phyloP scores from a whole-genome alignment of 2,797 vertebrate species.

The Hipposideros larvatus region DNA sequence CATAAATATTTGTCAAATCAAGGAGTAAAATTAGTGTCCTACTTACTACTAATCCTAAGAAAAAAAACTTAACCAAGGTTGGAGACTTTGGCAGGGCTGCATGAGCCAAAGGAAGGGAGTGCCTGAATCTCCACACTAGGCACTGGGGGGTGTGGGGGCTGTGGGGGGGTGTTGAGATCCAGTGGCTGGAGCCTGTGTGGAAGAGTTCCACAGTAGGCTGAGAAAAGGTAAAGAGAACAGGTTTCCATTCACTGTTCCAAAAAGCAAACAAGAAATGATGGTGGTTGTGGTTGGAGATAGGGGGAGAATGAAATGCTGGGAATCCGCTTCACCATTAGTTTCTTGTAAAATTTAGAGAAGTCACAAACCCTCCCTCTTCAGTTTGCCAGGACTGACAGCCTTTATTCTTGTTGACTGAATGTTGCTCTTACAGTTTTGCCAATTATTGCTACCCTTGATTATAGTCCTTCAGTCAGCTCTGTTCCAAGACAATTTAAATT shows the following conservation, averaged over 20 bases:
- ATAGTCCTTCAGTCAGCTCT: neutral
- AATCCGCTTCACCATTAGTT: neutral
- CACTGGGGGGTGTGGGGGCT: too few relatives aligned
- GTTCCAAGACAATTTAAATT: slow-evolving; percentile 56
- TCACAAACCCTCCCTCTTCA: neutral
- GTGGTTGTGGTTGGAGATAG: too few relatives aligned
- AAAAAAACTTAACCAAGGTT: neutral
- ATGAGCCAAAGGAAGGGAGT: neutral
- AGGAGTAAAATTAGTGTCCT: neutral
- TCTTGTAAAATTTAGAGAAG: neutral
- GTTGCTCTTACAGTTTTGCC: neutral
- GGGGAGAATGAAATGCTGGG: neutral
- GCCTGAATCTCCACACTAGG: too few relatives aligned
- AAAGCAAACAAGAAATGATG: neutral
- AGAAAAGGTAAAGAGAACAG: neutral
- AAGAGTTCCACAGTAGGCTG: neutral
- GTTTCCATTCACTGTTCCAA: neutral
- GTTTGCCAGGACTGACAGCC: neutral
- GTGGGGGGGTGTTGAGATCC: neutral
- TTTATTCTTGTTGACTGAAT: neutral
- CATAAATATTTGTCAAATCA: neutral
- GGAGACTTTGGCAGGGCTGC: too few relatives aligned
- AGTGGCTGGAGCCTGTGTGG: neutral
- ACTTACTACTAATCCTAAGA: neutral
- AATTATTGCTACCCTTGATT: neutral